Conservation (phyloP, 2,797 vertebrate species). For the Sebastes hubbsi region DNA sequence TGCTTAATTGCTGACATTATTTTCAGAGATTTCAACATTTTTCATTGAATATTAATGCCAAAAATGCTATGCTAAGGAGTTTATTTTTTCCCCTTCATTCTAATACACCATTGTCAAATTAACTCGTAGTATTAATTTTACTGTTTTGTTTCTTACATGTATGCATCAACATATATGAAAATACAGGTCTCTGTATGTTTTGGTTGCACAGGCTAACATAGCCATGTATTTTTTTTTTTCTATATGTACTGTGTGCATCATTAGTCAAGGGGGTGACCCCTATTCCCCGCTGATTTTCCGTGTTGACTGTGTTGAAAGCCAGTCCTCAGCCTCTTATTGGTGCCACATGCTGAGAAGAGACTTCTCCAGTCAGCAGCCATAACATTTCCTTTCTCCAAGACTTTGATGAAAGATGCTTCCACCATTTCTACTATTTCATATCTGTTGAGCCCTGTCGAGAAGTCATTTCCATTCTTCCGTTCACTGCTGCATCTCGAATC, state of each 20-base stretch:
- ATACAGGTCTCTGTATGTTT: conserved; percentile 23
- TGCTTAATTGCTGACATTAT: neutral
- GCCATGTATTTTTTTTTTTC: conserved; percentile 21
- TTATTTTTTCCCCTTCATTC: neutral
- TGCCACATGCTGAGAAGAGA: conserved; percentile 71
- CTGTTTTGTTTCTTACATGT: neutral
- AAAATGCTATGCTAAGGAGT: neutral
- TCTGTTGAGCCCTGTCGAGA: conserved; percentile 3
- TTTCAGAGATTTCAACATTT: neutral
- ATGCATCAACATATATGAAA: neutral
- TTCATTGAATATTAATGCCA: neutral
- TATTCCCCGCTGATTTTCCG: conserved; percentile 49
- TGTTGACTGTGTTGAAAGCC: conserved; percentile 57
- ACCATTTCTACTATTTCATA: conserved; percentile 11
- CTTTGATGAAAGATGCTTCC: conserved; percentile 1
- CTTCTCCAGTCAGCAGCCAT: conserved; percentile 34
- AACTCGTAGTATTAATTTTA: neutral
- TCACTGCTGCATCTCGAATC: conserved; percentile 29
- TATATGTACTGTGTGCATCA: conserved; percentile 30
- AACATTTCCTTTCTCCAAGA: conserved; percentile 31
- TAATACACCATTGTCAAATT: neutral
- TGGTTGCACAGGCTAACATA: neutral
- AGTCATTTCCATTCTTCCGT: neutral
- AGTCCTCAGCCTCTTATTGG: conserved; percentile 62
- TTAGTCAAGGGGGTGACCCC: conserved; percentile 28